phyloP scores from a whole-genome alignment of 2,113 vertebrate genomes.

The Sphaerodactylus townsendi region DNA sequence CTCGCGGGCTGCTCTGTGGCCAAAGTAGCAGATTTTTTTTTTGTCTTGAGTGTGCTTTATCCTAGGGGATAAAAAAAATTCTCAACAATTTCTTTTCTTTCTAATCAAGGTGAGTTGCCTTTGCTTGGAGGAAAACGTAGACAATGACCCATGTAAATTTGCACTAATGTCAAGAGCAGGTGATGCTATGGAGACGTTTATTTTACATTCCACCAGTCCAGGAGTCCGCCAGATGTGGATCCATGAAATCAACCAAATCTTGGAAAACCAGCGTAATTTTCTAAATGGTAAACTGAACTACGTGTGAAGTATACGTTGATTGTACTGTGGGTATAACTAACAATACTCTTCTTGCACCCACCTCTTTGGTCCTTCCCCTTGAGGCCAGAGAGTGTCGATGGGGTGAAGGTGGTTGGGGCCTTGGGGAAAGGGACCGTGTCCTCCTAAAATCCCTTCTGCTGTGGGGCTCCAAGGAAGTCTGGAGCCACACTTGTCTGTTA shows the following conservation, averaged over 20 bases:
- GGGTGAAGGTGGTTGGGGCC: no score
- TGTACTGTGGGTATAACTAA: not conserved
- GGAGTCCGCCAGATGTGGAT: slow-evolving; percentile 90
- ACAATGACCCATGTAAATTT: slow-evolving; percentile 95
- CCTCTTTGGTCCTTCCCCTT: not conserved
- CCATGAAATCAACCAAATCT: slow-evolving; percentile 96
- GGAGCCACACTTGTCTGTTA: no score
- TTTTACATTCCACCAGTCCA: slow-evolving; percentile 88
- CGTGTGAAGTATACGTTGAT: not conserved
- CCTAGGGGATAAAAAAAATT: not conserved
- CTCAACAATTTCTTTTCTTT: not conserved
- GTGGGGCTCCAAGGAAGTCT: no score
- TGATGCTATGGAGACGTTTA: slow-evolving; percentile 84
- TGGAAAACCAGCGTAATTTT: slow-evolving; percentile 99
- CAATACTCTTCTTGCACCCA: not conserved
- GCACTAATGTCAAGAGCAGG: slow-evolving; percentile 91
- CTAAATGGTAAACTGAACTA: slow-evolving; percentile 87
- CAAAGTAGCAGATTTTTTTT: no score
- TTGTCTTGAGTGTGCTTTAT: no score
- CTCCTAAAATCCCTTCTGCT: no score
- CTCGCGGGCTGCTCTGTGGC: no score
- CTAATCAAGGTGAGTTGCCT: slow-evolving; percentile 91
- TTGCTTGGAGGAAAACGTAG: slow-evolving; percentile 92
- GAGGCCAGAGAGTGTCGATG: no score
- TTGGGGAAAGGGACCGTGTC: no score